A percentile compares a stretch with the other conserved stretches of the same genome.
Evolutionary conservation across 2,888 invertebrate species (phyloP).

Genomic region (Orgyia antiqua): DNA sequence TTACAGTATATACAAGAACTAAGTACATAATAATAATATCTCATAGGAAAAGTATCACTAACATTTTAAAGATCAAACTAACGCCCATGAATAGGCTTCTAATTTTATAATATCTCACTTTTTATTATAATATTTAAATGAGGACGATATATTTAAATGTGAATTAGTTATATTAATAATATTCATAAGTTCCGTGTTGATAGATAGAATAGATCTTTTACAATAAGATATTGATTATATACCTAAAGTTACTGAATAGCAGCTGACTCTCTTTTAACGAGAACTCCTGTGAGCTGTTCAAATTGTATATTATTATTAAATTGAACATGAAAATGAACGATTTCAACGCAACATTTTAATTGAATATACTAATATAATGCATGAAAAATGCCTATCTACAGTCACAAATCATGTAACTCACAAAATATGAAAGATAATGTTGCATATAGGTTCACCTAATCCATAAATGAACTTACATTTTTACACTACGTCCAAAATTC

Average conservation of each 20-base stretch:
- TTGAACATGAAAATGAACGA: no score
- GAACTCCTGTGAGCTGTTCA: no score
- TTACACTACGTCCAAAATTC: conserved; percentile 74
- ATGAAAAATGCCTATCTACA: neutral
- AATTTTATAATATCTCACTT: conserved; percentile 23
- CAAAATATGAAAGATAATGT: conserved; percentile 35
- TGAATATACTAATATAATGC: neutral
- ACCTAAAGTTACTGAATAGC: no score
- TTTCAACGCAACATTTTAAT: no score
- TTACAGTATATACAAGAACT: conserved; percentile 50
- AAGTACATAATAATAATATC: conserved; percentile 32
- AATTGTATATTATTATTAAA: no score
- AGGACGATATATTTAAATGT: conserved; percentile 13
- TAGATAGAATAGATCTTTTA: no score
- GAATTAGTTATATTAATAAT: neutral
- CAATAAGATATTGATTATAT: no score
- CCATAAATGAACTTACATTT: conserved; percentile 68
- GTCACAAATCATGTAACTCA: conserved; percentile 40
- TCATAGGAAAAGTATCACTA: conserved; percentile 55
- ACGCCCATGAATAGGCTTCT: conserved; percentile 13
- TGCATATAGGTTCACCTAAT: conserved; percentile 54
- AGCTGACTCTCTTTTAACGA: no score
- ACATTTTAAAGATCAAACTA: conserved; percentile 32
- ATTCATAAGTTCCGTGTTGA: neutral
- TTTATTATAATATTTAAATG: conserved; percentile 4